Conservation (phyloP, 1,140 invertebrate genomes). For the Drosophila nannoptera region DNA sequence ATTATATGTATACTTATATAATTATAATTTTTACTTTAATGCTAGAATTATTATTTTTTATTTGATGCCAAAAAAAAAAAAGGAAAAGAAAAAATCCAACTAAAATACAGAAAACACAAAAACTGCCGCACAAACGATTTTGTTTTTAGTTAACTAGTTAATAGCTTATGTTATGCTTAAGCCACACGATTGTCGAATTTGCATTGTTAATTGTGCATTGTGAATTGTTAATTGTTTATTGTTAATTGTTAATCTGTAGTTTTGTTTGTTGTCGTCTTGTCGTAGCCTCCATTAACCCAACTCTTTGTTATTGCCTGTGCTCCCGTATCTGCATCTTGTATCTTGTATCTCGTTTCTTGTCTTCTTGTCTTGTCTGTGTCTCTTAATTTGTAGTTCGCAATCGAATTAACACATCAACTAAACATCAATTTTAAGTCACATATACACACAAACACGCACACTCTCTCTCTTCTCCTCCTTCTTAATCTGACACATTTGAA, state of each 20-base stretch:
- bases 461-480: slow-evolving; percentile 1
- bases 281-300: slow-evolving; percentile 44
- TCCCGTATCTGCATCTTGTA: neutral
- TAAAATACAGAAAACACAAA: slow-evolving; percentile 16
- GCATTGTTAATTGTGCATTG: slow-evolving; percentile 29
- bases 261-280: slow-evolving; percentile 50
- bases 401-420: slow-evolving; percentile 18
- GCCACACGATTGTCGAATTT: slow-evolving; percentile 26
- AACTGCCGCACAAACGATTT: slow-evolving; percentile 27
- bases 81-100: too few species aligned
- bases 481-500: slow-evolving; percentile 11
- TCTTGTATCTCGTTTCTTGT: slow-evolving; percentile 29
- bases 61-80: slow-evolving; percentile 3
- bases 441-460: slow-evolving; percentile 11
- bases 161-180: slow-evolving; percentile 33
- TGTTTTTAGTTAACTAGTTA: slow-evolving; percentile 22
- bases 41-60: slow-evolving; percentile 5
- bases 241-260: slow-evolving; percentile 36
- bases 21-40: slow-evolving; percentile 16
- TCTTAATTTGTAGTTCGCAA: slow-evolving; percentile 31
- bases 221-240: slow-evolving; percentile 31
- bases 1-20: neutral
- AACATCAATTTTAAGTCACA: slow-evolving; percentile 27
- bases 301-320: slow-evolving; percentile 26
- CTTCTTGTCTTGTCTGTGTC: slow-evolving; percentile 35